phyloP scores from a whole-genome alignment of 2,888 invertebrate species.

The Sphinx pinastri region DNA sequence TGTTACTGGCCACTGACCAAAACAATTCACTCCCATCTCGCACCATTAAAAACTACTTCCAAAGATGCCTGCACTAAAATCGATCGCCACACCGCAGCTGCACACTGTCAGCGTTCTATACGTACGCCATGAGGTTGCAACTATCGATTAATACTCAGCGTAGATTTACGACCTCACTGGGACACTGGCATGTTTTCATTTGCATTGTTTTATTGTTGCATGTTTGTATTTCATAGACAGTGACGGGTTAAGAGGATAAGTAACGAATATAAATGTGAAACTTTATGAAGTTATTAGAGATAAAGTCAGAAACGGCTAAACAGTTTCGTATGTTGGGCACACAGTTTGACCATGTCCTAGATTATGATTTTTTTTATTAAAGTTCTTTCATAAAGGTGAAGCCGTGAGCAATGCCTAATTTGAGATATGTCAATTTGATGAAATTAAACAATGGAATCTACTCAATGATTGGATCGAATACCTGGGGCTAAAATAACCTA shows the following conservation, averaged over 20 bases:
- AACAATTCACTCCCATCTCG: not conserved
- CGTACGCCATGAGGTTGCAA: not conserved
- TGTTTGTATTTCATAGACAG: not conserved
- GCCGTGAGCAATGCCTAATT: no score
- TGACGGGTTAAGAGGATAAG: no score
- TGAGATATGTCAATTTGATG: no score
- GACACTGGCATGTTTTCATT: conserved; percentile 8
- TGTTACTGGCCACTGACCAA: not conserved
- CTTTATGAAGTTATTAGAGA: no score
- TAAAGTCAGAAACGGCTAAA: no score
- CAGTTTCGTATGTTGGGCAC: not conserved
- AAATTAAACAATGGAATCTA: no score
- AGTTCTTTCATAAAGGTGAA: no score
- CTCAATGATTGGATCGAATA: no score
- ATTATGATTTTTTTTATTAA: not conserved
- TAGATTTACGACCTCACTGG: conserved; percentile 15
- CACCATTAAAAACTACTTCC: conserved; percentile 9
- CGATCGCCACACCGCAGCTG: conserved; percentile 18
- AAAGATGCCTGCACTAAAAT: conserved; percentile 10
- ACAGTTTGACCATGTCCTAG: not conserved
- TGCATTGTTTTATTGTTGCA: not conserved
- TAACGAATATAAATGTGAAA: no score
- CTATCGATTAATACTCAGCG: conserved; percentile 13
- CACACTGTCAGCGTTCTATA: conserved; percentile 11
- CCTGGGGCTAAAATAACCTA: no score